These are phyloP conservation scores for Notodonta dromedarius DNA, from an alignment of 2,888 invertebrate genomes.

Conservation along the genomic window DNA sequence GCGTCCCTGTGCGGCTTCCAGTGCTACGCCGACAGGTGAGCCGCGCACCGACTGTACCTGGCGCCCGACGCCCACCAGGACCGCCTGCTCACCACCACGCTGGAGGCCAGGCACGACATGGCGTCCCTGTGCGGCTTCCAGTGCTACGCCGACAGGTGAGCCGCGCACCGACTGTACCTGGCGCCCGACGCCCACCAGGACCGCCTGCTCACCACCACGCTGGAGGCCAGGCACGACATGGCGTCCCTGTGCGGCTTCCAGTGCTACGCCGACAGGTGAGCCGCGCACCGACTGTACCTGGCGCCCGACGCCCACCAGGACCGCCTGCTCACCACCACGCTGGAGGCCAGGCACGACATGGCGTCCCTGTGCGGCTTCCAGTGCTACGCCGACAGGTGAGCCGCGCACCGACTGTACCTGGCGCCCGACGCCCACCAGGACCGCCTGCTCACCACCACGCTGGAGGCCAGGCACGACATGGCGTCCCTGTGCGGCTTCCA, in stretches of 20 bases:
- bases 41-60: constrained; percentile 92
- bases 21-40: constrained; percentile 92
- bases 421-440: no score
- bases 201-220: constrained; percentile 87
- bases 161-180: constrained; percentile 92
- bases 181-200: constrained; percentile 92
- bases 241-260: no score
- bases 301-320: no score
- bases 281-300: no score
- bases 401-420: no score
- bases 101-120: constrained; percentile 83
- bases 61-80: constrained; percentile 92
- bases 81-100: constrained; percentile 87
- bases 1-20: constrained; percentile 95
- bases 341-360: no score
- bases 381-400: neutral
- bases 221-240: constrained; percentile 58
- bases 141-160: constrained; percentile 92
- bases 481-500: no score
- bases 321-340: no score
- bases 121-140: constrained; percentile 95
- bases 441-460: no score
- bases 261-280: neutral
- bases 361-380: no score
- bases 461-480: no score